phyloP scores from a whole-genome alignment of 2,113 vertebrate species.

The Haliaeetus leucogaster region DNA sequence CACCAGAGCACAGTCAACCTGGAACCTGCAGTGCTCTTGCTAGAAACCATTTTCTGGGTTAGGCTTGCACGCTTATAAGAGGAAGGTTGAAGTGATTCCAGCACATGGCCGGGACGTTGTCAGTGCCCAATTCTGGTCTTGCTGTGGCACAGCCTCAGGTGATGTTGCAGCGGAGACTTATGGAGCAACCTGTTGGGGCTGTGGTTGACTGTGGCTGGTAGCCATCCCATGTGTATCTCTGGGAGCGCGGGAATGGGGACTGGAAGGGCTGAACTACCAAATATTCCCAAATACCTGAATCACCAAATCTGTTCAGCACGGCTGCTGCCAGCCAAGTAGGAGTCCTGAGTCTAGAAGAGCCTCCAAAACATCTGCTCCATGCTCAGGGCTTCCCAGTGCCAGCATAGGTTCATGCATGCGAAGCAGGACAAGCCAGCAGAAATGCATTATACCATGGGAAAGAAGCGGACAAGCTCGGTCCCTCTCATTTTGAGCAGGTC shows the following conservation, averaged over 20 bases:
- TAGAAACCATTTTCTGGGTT: background rate
- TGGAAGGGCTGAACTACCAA: background rate
- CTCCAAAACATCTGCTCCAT: background rate
- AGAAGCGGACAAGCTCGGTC: background rate
- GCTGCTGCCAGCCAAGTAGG: background rate
- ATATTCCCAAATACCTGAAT: background rate
- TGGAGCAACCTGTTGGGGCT: background rate
- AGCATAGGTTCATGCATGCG: accelerated
- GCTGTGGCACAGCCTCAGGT: background rate
- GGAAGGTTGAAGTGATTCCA: background rate
- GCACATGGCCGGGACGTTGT: accelerated
- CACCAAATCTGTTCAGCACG: background rate
- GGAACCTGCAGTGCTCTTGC: background rate
- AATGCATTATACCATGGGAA: background rate
- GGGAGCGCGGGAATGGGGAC: background rate
- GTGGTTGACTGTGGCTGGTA: background rate
- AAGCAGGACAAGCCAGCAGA: background rate
- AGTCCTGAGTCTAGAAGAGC: background rate
- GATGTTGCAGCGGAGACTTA: background rate
- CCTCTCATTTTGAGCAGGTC: background rate
- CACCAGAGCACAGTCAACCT: background rate
- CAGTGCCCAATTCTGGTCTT: background rate
- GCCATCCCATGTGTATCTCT: background rate
- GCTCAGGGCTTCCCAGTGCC: background rate
- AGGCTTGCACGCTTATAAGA: background rate